phyloP scores from a whole-genome alignment of 2,113 vertebrate genomes.

The Perca schrenkii region DNA sequence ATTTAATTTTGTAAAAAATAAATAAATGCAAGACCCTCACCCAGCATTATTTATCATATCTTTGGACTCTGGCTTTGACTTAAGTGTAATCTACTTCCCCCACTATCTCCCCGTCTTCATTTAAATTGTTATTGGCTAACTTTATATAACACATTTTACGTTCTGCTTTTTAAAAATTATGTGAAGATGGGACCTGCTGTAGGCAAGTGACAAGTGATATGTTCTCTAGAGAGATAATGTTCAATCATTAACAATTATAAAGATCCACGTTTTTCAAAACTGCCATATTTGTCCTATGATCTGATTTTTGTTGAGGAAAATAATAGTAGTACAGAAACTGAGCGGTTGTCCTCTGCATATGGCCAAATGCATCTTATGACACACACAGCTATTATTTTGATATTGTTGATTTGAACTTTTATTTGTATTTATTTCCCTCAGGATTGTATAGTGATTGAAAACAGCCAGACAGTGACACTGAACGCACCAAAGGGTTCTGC shows the following conservation, averaged over 20 bases:
- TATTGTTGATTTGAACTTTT: no score
- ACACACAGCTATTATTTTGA: not conserved
- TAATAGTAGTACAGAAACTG: no score
- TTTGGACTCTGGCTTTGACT: not conserved
- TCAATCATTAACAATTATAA: not conserved
- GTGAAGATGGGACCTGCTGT: not conserved
- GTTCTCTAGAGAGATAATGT: not conserved
- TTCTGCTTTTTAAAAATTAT: not conserved
- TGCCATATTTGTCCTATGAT: not conserved
- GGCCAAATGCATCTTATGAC: not conserved
- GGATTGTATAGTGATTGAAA: constrained; percentile 88
- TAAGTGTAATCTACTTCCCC: not conserved
- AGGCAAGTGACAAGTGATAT: no score
- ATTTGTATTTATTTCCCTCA: constrained; percentile 45
- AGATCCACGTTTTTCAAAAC: not conserved
- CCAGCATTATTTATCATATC: not conserved
- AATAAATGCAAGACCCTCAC: not conserved
- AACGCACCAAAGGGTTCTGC: constrained; percentile 89
- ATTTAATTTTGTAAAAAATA: not conserved
- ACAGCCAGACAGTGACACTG: constrained; percentile 84
- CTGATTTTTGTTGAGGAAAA: not conserved
- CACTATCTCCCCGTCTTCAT: not conserved
- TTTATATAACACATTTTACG: not conserved
- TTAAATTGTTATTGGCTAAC: not conserved
- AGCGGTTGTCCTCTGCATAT: not conserved